phyloP scores from a whole-genome alignment of 2,888 invertebrate species.

The Yponomeuta cagnagella region DNA sequence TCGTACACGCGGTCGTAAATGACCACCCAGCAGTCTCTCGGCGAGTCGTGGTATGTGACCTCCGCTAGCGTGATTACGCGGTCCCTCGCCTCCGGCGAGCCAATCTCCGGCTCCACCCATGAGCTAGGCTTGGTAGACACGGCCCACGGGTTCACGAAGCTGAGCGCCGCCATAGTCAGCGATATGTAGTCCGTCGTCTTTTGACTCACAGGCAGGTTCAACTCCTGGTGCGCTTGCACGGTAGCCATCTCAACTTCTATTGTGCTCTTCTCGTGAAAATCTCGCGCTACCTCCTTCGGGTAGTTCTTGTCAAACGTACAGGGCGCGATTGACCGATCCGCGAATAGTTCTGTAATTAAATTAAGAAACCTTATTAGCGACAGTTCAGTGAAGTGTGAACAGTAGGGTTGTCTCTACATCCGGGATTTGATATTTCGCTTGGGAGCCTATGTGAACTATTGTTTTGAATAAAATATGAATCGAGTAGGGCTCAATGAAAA shows the following conservation, averaged over 20 bases:
- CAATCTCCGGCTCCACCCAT: slow-evolving; percentile 45
- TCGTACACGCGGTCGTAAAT: slow-evolving; percentile 91
- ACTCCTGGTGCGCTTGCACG: slow-evolving; percentile 52
- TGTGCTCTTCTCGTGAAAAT: slow-evolving; percentile 4
- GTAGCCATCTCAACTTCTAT: slow-evolving; percentile 48
- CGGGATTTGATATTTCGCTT: not conserved
- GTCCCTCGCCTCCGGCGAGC: slow-evolving; percentile 53
- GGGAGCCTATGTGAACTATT: not conserved
- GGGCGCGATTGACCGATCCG: slow-evolving; percentile 37
- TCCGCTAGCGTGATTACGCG: slow-evolving; percentile 81
- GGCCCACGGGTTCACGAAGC: slow-evolving; percentile 62
- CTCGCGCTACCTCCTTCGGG: slow-evolving; percentile 15
- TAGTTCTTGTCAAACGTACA: slow-evolving; percentile 31
- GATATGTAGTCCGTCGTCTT: slow-evolving; percentile 54
- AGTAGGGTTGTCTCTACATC: slow-evolving; percentile 10
- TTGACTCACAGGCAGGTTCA: slow-evolving; percentile 45
- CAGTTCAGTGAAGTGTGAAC: slow-evolving; percentile 18
- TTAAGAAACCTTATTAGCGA: slow-evolving; percentile 54
- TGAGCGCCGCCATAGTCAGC: slow-evolving; percentile 66
- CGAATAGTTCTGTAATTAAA: slow-evolving; percentile 46
- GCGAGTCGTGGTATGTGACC: slow-evolving; percentile 84
- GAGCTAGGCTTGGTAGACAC: slow-evolving; percentile 38
- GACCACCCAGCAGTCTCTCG: slow-evolving; percentile 88
- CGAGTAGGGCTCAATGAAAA: no score
- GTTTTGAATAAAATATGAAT: not conserved